Conservation (phyloP, 2,888 invertebrate genomes). For the Archaeoteleia sp. region DNA sequence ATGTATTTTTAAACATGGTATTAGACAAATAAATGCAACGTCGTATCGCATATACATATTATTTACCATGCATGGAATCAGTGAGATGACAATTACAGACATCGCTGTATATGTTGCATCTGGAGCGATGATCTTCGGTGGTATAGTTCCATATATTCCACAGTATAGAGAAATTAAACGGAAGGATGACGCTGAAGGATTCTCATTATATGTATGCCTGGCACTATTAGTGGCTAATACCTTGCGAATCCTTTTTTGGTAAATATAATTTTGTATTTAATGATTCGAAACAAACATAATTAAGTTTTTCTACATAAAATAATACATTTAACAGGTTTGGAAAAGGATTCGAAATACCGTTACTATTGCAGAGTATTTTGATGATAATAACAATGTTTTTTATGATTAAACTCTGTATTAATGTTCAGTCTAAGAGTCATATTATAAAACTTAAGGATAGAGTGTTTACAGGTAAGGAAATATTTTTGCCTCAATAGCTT, state of each 20-base stretch:
- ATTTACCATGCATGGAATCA: constrained; percentile 62
- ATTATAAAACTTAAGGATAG: constrained; percentile 85
- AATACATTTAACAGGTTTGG: constrained; percentile 87
- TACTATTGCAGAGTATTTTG: constrained; percentile 96
- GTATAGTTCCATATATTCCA: constrained; percentile 96
- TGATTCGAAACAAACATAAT: constrained; percentile 3
- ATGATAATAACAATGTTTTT: constrained; percentile 98
- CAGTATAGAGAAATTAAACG: constrained; percentile 95
- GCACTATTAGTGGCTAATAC: constrained; percentile 97
- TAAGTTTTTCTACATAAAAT: constrained; percentile 4
- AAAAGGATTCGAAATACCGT: constrained; percentile 95
- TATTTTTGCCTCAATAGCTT: too few species aligned
- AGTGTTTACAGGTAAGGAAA: constrained; percentile 86
- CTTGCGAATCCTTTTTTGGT: constrained; percentile 98
- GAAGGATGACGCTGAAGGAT: constrained; percentile 96
- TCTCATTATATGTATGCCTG: constrained; percentile 97
- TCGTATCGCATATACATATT: constrained; percentile 17
- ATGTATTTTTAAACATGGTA: background rate
- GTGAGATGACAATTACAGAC: constrained; percentile 82
- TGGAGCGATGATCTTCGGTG: constrained; percentile 95
- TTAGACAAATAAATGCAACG: constrained; percentile 26
- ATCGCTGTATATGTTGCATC: constrained; percentile 88
- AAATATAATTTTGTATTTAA: constrained; percentile 71
- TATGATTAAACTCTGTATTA: constrained; percentile 95
- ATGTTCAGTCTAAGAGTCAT: constrained; percentile 87